Base-by-base conservation (phyloP, 2,797 vertebrate species). In the Epinephelus awoara region DNA sequence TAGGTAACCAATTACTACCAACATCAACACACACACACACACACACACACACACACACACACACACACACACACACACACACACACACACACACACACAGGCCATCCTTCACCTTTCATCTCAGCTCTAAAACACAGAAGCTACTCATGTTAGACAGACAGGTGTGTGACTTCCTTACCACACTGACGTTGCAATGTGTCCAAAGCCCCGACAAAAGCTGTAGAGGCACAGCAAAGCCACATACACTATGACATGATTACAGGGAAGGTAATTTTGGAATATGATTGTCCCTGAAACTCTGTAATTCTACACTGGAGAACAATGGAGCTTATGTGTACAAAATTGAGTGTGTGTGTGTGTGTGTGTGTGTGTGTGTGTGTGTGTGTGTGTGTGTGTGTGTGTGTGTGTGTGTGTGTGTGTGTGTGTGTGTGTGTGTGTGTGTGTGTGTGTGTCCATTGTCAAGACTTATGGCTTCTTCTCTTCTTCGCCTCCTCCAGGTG, bases 221-320 rank as follows among this genome's bases (percentile, higher is more conserved):
- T 19, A 27, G 25, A 40, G n/a, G 44, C 50, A 50, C 23, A 21
- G 19, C 50, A 6, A 14, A n/a, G 71, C 61, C 52, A n/a, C 55
- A 42, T 42, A 67, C 52, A 50, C 51, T 77, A 76, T 57, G 23
- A 64, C 62, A 79, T 82, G 76, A 87, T 83, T 75, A 85, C 58
- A 83, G 70, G 67, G 67, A 47, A 34, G 47, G 66, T 73, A 46
- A 81, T 71, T 71, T 54, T 34, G 65, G 64, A 73, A 55, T 40
- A 62, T 70, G 63, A 83, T 70, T 50, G 15, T 49, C 49, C 23
- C 70, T 75, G 77, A 75, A 66, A 63, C 49, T 44, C 21, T 77
- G 59, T 51, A 29, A 29, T 47, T 46, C 23, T 44, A 12, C 72
- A 15, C 4, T 23, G 23, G 56, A 75, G 66, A 40, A 88, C 80